Evolutionary conservation across 2,888 invertebrate genomes (phyloP), one percentile per base, ranked within the genome.

Genomic region (Meandrusa payeni): DNA sequence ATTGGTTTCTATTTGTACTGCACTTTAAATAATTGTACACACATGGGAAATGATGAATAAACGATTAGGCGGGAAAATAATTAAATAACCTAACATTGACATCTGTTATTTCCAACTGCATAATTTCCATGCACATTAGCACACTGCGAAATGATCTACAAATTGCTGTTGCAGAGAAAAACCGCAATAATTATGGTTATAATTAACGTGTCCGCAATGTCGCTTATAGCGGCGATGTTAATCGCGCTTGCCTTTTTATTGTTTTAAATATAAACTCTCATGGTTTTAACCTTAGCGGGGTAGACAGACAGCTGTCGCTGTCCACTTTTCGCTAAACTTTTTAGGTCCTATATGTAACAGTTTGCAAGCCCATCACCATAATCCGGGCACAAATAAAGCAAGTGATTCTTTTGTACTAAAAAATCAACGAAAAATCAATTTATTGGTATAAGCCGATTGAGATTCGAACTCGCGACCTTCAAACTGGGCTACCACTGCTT

Each of bases 81-180:
- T 73, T 40, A 68, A n/a, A 64, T 67, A 70, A 29, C 23, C 5
- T 73, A 66, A 70, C 64, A 63, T 79, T 81, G 74, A 73, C 72
- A 76, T 78, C 73, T 59, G 75, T 64, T 81, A 81, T 83, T 81
- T 81, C 76, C 75, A 59, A 55, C 69, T 76, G 75, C 76, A 74
- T 81, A 81, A 79, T 79, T 79, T 81, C 72, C 76, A 76, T 74
- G 71, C 69, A 74, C 83, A 80, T 83, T 82, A 80, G 75, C 77
- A 12, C 23, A 73, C 70, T 70, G 74, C 75, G 61, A 73, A 78
- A 78, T 76, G 70, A 76, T 79, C 77, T 76, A 71, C 76, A 78
- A 81, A 78, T 81, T 78, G 74, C 80, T 71, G 62, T 66, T 57
- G 69, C 70, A 55, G 60, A 65, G 69, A 68, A 69, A 67, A 66